Evolutionary conservation across 2,113 vertebrate genomes (phyloP), one percentile per base, ranked within the genome.

Genomic region (Petrocephalus zakoni): DNA sequence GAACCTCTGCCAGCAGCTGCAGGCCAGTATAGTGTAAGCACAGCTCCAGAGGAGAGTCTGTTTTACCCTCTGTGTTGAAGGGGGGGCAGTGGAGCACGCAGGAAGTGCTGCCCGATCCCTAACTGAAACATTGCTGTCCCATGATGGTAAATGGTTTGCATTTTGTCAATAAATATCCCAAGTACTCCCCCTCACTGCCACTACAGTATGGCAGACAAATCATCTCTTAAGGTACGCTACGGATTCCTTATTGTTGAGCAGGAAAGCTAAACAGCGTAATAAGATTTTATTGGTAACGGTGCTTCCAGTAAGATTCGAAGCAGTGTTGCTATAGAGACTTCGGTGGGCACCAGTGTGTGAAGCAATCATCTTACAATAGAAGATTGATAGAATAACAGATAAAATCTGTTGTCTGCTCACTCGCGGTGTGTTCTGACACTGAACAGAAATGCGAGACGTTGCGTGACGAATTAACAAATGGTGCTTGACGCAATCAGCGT

Each of bases 191-290:
- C 95, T 98, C 97, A 97, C 94, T 96, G 93, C 96, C 93, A 92
- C 91, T 88, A 93, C 92, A 93, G 94, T 95, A 94, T 93, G 94
- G 95, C 96, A 96, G 97, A 96, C 95, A 95, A 95, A 96, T 96
- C 95, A 95, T 96, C 95, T 96, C 96, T 96, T 97, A 97, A 97
- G 98, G 97, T 97, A 96, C 96, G 95, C 98, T 97, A 96, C 94
- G 95, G 96, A 95, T 95, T 95, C 96, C 95, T 97, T 97, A 97
- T 97, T 97, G 97, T 97, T 95, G 95, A 96, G 97, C 97, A 96
- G 96, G 96, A 97, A 97, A 97, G 97, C 97, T 96, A 96, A 97
- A 97, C 96, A 96, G 96, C 96, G 95, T 99, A 98, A 98, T 99
- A 97, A 97, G 97, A 96, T 97, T 97, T 97, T 97, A 98, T 97